A percentile compares a stretch with the other conserved stretches of the same genome.
Evolutionary conservation across 1,140 invertebrate genomes (phyloP).

Genomic region (Pachypeltis micranthus): DNA sequence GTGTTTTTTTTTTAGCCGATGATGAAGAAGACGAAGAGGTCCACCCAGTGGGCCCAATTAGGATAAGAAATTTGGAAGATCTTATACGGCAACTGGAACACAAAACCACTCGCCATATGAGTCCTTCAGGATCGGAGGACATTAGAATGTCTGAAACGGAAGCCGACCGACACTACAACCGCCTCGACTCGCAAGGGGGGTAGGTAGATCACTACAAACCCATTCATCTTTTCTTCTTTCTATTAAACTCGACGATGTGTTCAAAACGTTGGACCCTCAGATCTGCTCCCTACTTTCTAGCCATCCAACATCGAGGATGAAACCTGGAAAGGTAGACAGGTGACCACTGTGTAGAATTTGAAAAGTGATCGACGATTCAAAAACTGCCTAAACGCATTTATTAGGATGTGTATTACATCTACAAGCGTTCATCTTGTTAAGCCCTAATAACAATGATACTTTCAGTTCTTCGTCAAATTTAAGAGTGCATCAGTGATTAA

Average conservation of each 20-base stretch:
- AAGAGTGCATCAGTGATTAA: too few species aligned
- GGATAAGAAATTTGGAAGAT: conserved; percentile 82
- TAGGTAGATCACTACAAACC: too few species aligned
- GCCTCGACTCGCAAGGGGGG: conserved; percentile 59
- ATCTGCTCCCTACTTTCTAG: too few species aligned
- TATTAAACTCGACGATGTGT: too few species aligned
- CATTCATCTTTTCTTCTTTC: too few species aligned
- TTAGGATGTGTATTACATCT: background rate
- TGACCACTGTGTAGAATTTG: too few species aligned
- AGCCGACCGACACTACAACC: conserved; percentile 67
- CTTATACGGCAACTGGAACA: conserved; percentile 75
- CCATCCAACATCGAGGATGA: too few species aligned
- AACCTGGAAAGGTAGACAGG: too few species aligned
- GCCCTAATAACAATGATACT: too few species aligned
- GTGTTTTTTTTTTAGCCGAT: conserved; percentile 27
- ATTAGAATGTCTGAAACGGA: conserved; percentile 85
- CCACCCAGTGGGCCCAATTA: conserved; percentile 55
- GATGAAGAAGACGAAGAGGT: conserved; percentile 56
- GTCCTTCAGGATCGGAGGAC: conserved; percentile 79
- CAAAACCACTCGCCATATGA: conserved; percentile 74
- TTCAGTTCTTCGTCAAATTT: too few species aligned
- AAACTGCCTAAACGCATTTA: background rate
- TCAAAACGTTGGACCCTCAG: too few species aligned
- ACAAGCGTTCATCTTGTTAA: background rate
- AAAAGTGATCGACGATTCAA: too few species aligned